Evolutionary conservation across 2,113 vertebrate species (phyloP), one percentile per base, ranked within the genome.

Genomic region (Mustela nigripes): DNA sequence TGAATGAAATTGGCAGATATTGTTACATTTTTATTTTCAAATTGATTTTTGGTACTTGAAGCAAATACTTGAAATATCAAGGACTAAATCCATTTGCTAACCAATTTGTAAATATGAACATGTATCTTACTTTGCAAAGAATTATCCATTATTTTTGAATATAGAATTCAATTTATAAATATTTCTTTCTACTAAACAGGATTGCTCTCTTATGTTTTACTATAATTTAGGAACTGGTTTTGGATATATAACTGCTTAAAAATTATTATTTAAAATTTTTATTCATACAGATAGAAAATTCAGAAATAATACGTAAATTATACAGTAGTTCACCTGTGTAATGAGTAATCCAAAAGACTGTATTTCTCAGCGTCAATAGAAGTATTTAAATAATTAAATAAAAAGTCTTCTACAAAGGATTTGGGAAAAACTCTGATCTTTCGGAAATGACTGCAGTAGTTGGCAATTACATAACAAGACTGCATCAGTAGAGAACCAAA

Each of bases 11-110:
- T 39, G 11, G 8, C 22, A 69, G 16, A 50, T 62, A 74, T 60
- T 69, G 50, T 74, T 69, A 90, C 1, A 7, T 16, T 67, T 95
- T 92, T 89, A 48, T 74, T 95, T 96, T 95, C 31, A 50, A 93
- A 50, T 63, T 95, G 11, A 0, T n/a, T 60, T 91, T 91, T 94
- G 76, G 4, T 76, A 84, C 7, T 36, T 11, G 15, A 28, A 60
- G 31, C 12, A 94, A 94, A 82, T 45, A 95, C 62, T 93, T 93
- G 62, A 97, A 91, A 83, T 67, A 11, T 45, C 58, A 95, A 78
- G 9, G 60, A 73, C 36, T 80, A 87, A 79, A 78, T 11, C 50
- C 42, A 58, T 69, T 85, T 86, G 39, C 21, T 91, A 79, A 94
- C 2, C 42, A 85, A 62, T n/a, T 97, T 94, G 63, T 2, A 78